Evolutionary conservation across 2,797 vertebrate genomes (phyloP).

Genomic region (Todus mexicanus): DNA sequence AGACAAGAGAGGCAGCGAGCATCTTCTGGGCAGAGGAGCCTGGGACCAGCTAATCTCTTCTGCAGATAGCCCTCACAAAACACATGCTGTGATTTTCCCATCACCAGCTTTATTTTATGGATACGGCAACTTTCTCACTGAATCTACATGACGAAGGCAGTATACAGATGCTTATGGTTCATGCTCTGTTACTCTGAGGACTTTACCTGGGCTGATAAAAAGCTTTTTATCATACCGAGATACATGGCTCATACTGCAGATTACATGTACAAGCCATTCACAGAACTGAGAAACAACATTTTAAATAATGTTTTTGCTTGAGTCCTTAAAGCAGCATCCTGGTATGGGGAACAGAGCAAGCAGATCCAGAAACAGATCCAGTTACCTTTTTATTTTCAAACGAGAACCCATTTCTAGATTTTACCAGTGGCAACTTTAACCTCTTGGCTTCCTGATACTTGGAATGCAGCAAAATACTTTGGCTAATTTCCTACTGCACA

Average conservation of each 20-base stretch:
- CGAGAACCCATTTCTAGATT: background rate
- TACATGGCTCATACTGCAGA: fast-evolving
- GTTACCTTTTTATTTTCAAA: background rate
- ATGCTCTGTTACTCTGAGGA: background rate
- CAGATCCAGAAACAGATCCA: background rate
- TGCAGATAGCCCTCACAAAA: background rate
- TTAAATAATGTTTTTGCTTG: background rate
- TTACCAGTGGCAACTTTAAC: background rate
- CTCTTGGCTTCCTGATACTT: background rate
- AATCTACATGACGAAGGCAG: background rate
- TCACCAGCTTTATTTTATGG: background rate
- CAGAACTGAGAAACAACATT: background rate
- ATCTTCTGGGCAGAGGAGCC: background rate
- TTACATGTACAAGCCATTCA: background rate
- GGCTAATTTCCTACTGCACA: background rate
- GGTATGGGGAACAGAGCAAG: background rate
- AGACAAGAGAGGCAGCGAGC: background rate
- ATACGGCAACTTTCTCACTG: background rate
- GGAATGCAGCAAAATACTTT: background rate
- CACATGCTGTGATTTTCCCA: fast-evolving
- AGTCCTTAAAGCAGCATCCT: background rate
- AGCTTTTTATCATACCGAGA: background rate
- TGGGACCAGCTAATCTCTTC: background rate
- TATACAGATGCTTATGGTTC: background rate
- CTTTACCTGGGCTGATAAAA: background rate